phyloP scores from a whole-genome alignment of 2,888 invertebrate species.

The Tyria jacobaeae region DNA sequence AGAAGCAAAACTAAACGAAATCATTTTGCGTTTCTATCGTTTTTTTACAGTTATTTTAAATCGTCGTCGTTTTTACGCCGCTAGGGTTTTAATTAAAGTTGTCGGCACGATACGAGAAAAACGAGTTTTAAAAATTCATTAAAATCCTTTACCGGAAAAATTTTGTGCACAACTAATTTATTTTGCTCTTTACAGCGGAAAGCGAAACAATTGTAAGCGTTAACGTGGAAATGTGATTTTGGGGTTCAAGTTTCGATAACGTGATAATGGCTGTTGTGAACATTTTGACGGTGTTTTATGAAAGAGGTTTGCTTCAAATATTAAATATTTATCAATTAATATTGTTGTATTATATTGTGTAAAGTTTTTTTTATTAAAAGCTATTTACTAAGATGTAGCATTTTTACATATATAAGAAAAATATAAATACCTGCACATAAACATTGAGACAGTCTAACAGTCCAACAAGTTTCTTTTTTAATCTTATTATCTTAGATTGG shows the following conservation, averaged over 20 bases:
- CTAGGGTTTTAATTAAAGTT: constrained; percentile 77
- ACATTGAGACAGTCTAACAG: no score
- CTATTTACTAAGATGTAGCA: no score
- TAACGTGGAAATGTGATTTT: constrained; percentile 29
- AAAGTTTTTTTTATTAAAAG: no score
- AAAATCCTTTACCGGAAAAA: constrained; percentile 63
- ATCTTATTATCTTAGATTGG: no score
- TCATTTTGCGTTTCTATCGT: constrained; percentile 43
- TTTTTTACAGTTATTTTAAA: constrained; percentile 68
- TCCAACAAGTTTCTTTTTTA: no score
- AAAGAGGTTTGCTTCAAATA: neutral
- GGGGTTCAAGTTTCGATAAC: constrained; percentile 36
- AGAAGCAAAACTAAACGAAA: constrained; percentile 61
- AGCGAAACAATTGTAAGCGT: constrained; percentile 42
- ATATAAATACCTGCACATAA: no score
- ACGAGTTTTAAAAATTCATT: constrained; percentile 74
- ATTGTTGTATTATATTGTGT: no score
- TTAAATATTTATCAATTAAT: neutral
- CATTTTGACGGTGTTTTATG: neutral
- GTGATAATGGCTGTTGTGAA: constrained; percentile 1
- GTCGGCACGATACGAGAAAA: constrained; percentile 63
- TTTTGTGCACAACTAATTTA: constrained; percentile 63
- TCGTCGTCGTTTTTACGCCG: constrained; percentile 68
- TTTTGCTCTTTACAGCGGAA: constrained; percentile 42
- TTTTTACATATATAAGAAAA: no score